Evolutionary conservation across 2,888 invertebrate genomes (phyloP).

Genomic region (Adineta ricciae): DNA sequence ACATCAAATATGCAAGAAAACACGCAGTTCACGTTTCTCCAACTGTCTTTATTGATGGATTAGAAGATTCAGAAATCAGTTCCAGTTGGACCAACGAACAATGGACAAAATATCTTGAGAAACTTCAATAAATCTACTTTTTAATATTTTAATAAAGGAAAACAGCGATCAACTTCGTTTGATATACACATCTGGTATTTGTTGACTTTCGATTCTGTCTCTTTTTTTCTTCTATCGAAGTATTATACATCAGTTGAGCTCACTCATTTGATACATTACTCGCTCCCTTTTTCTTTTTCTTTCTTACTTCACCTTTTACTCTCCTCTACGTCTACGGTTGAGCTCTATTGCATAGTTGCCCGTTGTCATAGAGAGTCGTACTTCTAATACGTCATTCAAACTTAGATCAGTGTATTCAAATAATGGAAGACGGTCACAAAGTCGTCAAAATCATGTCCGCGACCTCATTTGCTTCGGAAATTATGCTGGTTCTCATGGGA

Average conservation of each 20-base stretch:
- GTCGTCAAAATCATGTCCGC: background rate
- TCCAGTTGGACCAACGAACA: background rate
- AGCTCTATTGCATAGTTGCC: background rate
- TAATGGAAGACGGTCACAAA: background rate
- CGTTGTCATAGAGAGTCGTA: background rate
- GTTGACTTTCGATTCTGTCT: background rate
- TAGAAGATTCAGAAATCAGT: background rate
- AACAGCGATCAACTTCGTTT: no score
- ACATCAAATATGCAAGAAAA: background rate
- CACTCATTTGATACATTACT: background rate
- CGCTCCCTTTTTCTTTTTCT: background rate
- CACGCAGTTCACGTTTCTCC: background rate
- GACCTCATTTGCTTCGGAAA: background rate
- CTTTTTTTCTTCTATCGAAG: background rate
- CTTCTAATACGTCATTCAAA: no score
- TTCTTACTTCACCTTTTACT: background rate
- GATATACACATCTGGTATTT: background rate
- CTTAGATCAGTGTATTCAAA: no score
- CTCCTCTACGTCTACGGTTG: background rate
- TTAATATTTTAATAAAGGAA: no score
- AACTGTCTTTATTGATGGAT: background rate
- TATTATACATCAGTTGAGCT: background rate
- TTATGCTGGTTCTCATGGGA: background rate
- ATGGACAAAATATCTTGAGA: background rate
- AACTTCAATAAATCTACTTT: background rate